Conservation (phyloP, 2,113 vertebrate genomes). For the Acrocephalus kingi region DNA sequence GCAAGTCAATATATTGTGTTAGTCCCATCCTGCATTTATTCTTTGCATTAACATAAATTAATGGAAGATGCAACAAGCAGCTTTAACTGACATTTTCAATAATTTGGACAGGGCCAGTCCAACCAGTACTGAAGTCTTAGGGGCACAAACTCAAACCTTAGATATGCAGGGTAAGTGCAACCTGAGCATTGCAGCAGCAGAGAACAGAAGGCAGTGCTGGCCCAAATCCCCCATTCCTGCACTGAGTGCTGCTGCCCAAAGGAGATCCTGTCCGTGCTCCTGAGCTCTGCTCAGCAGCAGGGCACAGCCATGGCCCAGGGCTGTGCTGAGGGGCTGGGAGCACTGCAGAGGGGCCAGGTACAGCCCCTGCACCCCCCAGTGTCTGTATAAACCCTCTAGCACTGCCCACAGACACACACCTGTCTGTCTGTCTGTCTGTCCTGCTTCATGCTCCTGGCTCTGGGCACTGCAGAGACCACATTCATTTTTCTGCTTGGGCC, state of each 20-base stretch:
- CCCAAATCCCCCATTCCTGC: background rate
- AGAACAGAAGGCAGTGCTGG: background rate
- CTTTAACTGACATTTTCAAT: background rate
- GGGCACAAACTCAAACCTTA: background rate
- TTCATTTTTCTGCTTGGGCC: background rate
- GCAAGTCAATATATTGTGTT: background rate
- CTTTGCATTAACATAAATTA: background rate
- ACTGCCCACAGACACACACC: accelerated
- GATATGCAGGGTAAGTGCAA: background rate
- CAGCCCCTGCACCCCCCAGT: background rate
- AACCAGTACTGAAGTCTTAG: background rate
- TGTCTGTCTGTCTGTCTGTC: background rate
- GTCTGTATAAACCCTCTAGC: no score
- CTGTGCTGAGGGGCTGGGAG: background rate
- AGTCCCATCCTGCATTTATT: background rate
- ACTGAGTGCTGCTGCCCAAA: background rate
- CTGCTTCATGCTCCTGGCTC: background rate
- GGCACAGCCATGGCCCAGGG: background rate
- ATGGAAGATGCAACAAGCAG: background rate
- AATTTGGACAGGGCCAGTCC: background rate
- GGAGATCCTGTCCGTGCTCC: no score
- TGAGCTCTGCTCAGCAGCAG: accelerated
- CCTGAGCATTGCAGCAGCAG: accelerated
- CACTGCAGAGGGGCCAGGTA: background rate
- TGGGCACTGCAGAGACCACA: background rate